Evolutionary conservation across 2,113 vertebrate species (phyloP), one percentile per base, ranked within the genome.

Genomic region (Bolborhynchus lineola): DNA sequence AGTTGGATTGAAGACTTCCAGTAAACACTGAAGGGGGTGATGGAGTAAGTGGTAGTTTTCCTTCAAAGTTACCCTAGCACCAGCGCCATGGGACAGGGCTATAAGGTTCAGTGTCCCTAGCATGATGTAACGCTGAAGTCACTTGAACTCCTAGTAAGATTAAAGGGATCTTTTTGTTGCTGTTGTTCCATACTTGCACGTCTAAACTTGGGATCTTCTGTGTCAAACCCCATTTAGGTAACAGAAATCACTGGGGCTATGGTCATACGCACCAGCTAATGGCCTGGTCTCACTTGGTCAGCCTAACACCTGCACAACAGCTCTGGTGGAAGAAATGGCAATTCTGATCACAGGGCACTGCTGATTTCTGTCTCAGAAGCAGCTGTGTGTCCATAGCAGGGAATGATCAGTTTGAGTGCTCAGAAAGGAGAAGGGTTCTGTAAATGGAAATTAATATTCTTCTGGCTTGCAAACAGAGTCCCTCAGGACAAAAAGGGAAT

Each of bases 401-500:
- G 88, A 91, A 88, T 25, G 53, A 80, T 63, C 79, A 79, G 68
- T 39, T 49, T 72, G 60, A 85, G 41, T 52, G 65, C 60, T 84
- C 76, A 86, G 53, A 86, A 90, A 69, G 37, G 60, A 82, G 55
- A 60, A 59, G 16, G 3, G 11, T 68, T 78, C 60, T 62, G 26
- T 70, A 88, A 95, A 69, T 59, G 50, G 42, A 59, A 94, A 82
- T 88, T 74, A 88, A 80, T 90, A 83, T 63, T 82, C 21, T 80
- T 72, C 82, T 77, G 67, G 11, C 42, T 59, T 93, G 55, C 47
- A 42, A 88, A 87, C 39, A 68, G 81, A 94, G 41, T 64, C 80
- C 72, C 82, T 85, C 53, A 85, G 55, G 82, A 87, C 72, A 86
- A 84, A 35, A 95, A 80, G 46, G 79, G 69, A 91, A 84, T 78